Evolutionary conservation across 2,888 invertebrate species (phyloP).

Genomic region (Trichopoda pennipes): DNA sequence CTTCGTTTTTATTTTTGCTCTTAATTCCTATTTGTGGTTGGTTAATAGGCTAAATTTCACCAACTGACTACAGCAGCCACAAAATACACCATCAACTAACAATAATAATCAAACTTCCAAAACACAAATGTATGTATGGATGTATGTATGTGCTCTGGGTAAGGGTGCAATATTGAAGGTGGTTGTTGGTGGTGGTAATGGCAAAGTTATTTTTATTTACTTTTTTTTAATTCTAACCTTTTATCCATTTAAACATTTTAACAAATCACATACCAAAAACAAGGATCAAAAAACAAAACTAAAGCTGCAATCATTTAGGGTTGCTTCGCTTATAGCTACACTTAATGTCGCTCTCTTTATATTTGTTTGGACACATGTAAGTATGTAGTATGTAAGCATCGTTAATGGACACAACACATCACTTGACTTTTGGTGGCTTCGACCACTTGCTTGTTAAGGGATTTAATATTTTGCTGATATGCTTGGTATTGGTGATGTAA

Average conservation of each 20-base stretch:
- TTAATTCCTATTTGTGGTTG: slow-evolving; percentile 41
- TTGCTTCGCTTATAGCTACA: slow-evolving; percentile 17
- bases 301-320: slow-evolving; percentile 38
- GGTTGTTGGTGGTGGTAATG: slow-evolving; percentile 24
- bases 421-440: slow-evolving; percentile 37
- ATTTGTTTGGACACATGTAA: too few species aligned
- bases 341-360: neutral
- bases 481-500: slow-evolving; percentile 10
- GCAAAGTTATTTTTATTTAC: slow-evolving; percentile 9
- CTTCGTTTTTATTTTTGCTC: neutral
- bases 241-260: slow-evolving; percentile 36
- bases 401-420: slow-evolving; percentile 9
- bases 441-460: slow-evolving; percentile 34
- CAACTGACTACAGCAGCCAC: slow-evolving; percentile 16
- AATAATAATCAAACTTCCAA: slow-evolving; percentile 14
- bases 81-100: slow-evolving; percentile 20
- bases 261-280: slow-evolving; percentile 41
- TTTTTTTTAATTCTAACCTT: slow-evolving; percentile 33
- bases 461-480: neutral
- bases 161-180: slow-evolving; percentile 34
- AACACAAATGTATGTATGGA: neutral
- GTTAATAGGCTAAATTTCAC: slow-evolving; percentile 44
- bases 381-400: neutral
- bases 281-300: slow-evolving; percentile 17
- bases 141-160: neutral